Conservation (phyloP, 2,113 vertebrate species). For the Esox niger region DNA sequence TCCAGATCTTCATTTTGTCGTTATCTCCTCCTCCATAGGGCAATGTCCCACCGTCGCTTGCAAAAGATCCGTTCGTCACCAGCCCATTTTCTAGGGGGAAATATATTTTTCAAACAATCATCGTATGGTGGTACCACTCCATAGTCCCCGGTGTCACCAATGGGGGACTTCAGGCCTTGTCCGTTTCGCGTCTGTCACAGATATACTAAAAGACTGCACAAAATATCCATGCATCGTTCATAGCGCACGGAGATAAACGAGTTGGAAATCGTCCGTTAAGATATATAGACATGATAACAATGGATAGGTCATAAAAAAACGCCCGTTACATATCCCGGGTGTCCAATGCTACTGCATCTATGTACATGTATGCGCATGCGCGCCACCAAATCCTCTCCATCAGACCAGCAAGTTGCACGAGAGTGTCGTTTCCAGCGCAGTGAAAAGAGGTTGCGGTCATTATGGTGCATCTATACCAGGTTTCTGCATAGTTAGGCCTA, state of each 20-base stretch:
- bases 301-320: not conserved
- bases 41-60: not conserved
- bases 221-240: not conserved
- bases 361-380: slow-evolving; percentile 55
- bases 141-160: slow-evolving; percentile 2
- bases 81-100: slow-evolving; percentile 31
- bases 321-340: slow-evolving; percentile 34
- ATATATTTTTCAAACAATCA: slow-evolving; percentile 9
- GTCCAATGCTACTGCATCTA: slow-evolving; percentile 38
- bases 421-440: slow-evolving; percentile 13
- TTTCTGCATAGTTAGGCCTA: slow-evolving; percentile 30
- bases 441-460: slow-evolving; percentile 29
- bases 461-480: slow-evolving; percentile 30
- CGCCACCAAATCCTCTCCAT: slow-evolving; percentile 33
- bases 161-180: slow-evolving; percentile 4
- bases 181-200: not conserved
- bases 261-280: not conserved
- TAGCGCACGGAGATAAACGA: not conserved
- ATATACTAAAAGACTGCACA: slow-evolving; percentile 2
- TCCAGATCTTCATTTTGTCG: slow-evolving; percentile 75
- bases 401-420: slow-evolving; percentile 21
- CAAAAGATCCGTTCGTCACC: slow-evolving; percentile 12
- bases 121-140: slow-evolving; percentile 19
- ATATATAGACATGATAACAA: not conserved
- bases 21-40: not conserved